Evolutionary conservation across 2,113 vertebrate species (phyloP), one percentile per base, ranked within the genome.

Genomic region (Theristicus caerulescens): DNA sequence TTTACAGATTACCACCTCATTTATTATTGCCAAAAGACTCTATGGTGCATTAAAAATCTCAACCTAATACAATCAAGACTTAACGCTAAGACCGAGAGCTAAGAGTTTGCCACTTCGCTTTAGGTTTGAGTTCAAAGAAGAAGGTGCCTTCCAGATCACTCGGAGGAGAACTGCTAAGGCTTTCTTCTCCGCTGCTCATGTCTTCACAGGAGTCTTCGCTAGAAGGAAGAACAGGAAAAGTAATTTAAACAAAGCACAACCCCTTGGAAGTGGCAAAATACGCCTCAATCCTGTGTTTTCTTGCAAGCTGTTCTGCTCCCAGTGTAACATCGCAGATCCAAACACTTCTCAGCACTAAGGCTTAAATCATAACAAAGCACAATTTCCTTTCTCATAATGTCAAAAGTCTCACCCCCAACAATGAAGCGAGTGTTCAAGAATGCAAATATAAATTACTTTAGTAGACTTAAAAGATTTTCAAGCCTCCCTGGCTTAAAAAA

Each of bases 141-240:
- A 98, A 99, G 47, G 97, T 76, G 57, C 98, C 98, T 86, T 99
- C 99, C 6, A 98, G 97, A 26, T 99, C 98, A 31, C 98, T 98
- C 4, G 98, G 98, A 86, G 98, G 98, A 57, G 99, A 99, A 36
- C 98, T 99, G 98, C 99, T 98, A 65, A 99, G 98, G 84, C 98
- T 98, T 97, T 99, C 99, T 93, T 99, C 99, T 26, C 99, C 99
- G 5, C 99, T 99, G 82, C 99, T 99, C 98, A 98, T 97, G 55
- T 99, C 99, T 97, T 99, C 99, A 71, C 98, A 98, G 3, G 98
- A 99, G 92, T 99, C 99, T 94, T 99, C 99, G 62, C 99, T 99
- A 92, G 46, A 97, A 86, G 38, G 52, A 93, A 94, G 13, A 84
- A 80, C 3, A 82, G 29, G 81, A 78, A 59, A 82, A 18, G 51